These are phyloP conservation scores for Pseudolycoriella hygida DNA, from an alignment of 2,888 invertebrate genomes.

Conservation along the genomic window DNA sequence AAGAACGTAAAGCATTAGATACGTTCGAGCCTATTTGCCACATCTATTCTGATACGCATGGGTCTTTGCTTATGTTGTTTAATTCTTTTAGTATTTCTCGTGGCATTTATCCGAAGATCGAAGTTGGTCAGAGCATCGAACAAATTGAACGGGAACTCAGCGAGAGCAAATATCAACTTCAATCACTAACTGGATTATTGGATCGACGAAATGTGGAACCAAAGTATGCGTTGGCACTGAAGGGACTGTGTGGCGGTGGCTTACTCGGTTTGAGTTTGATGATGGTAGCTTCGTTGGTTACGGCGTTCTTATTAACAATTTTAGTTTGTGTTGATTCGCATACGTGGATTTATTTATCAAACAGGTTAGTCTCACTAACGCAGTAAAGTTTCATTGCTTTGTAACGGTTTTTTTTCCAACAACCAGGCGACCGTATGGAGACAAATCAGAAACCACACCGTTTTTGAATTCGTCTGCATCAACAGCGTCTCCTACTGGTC, in stretches of 20 bases:
- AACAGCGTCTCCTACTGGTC: slow-evolving; percentile 21
- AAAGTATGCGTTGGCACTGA: slow-evolving; percentile 61
- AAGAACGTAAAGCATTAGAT: too few species aligned
- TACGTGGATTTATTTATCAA: slow-evolving; percentile 90
- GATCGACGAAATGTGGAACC: slow-evolving; percentile 70
- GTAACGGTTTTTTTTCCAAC: background rate
- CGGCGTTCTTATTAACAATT: slow-evolving; percentile 78
- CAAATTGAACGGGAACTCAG: slow-evolving; percentile 26
- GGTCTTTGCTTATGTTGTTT: too few species aligned
- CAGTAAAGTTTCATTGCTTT: too few species aligned
- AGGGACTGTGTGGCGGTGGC: slow-evolving; percentile 67
- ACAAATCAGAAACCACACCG: slow-evolving; percentile 29
- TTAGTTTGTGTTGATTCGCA: slow-evolving; percentile 89
- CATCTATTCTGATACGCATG: too few species aligned
- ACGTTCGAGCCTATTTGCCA: too few species aligned
- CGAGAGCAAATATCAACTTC: slow-evolving; percentile 14
- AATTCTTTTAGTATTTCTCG: slow-evolving; percentile 27
- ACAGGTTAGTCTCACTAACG: slow-evolving; percentile 47
- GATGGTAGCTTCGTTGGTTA: slow-evolving; percentile 69
- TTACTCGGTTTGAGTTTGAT: slow-evolving; percentile 70
- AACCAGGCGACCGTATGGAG: slow-evolving; percentile 19
- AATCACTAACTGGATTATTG: slow-evolving; percentile 39
- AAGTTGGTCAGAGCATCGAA: slow-evolving; percentile 22
- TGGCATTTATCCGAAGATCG: slow-evolving; percentile 27
- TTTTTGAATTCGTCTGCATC: slow-evolving; percentile 15